Evolutionary conservation across 2,113 vertebrate species (phyloP).

Genomic region (Bombycilla garrulus): DNA sequence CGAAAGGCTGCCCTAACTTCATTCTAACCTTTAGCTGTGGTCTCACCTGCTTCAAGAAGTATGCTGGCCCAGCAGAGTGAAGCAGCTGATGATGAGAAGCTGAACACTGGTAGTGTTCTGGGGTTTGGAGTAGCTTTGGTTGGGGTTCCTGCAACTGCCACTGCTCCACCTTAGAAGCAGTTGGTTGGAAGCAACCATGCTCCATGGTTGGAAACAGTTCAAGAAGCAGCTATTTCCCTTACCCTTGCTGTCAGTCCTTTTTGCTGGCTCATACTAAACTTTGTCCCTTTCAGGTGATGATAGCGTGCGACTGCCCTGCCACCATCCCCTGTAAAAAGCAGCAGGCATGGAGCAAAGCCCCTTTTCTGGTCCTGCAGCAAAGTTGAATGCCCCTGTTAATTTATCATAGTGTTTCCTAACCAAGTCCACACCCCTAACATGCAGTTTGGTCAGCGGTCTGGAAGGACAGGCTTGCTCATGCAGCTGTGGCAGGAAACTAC

Average conservation of each 20-base stretch:
- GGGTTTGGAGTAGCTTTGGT: background rate
- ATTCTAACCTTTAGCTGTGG: background rate
- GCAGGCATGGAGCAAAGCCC: background rate
- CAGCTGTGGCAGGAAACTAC: background rate
- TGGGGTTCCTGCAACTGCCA: background rate
- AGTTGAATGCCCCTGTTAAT: background rate
- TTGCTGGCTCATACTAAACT: background rate
- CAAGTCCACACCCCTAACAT: background rate
- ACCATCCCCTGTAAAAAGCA: background rate
- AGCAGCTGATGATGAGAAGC: background rate
- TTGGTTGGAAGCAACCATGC: background rate
- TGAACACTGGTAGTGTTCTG: background rate
- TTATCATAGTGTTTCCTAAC: background rate
- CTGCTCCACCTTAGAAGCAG: background rate
- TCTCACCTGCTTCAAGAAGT: background rate
- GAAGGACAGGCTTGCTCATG: background rate
- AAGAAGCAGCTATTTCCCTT: background rate
- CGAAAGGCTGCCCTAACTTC: background rate
- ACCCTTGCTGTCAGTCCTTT: background rate
- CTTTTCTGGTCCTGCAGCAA: background rate
- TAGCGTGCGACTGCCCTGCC: rapidly evolving
- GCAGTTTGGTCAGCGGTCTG: background rate
- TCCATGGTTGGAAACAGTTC: background rate
- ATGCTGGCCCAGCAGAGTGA: background rate
- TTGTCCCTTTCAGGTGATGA: background rate